Conservation (phyloP, 2,113 vertebrate species). For the Penelope pileata region DNA sequence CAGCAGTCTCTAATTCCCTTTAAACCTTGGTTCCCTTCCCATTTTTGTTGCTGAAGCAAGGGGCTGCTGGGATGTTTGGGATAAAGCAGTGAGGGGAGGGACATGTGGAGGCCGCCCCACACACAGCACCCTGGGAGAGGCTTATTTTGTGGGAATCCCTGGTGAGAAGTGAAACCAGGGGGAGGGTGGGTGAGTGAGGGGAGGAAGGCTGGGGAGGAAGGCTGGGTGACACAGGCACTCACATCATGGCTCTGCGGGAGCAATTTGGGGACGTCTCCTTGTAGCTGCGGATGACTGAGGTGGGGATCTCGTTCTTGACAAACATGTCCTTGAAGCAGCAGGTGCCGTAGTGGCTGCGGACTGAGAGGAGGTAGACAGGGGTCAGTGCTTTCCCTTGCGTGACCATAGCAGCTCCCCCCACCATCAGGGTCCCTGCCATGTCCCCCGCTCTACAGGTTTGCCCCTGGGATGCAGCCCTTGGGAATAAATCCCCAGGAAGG, state of each 20-base stretch:
- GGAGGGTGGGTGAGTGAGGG: accelerated
- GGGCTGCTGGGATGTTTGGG: background rate
- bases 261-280: accelerated
- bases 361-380: background rate
- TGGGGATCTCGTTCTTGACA: accelerated
- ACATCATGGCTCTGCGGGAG: background rate
- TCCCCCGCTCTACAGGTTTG: background rate
- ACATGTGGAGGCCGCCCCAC: accelerated
- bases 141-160: background rate
- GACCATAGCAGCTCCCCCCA: background rate
- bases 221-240: background rate
- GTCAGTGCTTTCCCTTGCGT: background rate
- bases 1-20: background rate
- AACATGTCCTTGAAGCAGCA: background rate
- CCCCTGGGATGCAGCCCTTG: accelerated
- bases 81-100: background rate
- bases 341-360: accelerated
- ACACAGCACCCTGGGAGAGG: accelerated
- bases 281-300: accelerated
- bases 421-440: accelerated
- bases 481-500: background rate
- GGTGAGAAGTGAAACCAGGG: accelerated
- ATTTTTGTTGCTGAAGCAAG: accelerated
- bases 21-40: background rate
- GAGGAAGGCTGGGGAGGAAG: background rate